Evolutionary conservation across 2,113 vertebrate genomes (phyloP).

Genomic region (Anolis carolinensis): DNA sequence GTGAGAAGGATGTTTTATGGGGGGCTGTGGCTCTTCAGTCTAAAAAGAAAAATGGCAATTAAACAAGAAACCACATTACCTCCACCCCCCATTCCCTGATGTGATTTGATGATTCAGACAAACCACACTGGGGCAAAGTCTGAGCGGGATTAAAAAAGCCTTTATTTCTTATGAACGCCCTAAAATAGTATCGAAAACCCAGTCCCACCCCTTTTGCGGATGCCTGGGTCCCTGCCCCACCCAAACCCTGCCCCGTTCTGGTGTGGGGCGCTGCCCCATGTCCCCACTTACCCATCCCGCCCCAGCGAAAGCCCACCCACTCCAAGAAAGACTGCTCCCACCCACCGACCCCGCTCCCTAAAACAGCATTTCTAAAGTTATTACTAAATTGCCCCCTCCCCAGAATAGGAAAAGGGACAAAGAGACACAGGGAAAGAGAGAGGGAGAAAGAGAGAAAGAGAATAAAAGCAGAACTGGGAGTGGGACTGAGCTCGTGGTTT

Average conservation of each 20-base stretch:
- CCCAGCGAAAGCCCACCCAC: constrained; percentile 32
- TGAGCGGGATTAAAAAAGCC: constrained; percentile 46
- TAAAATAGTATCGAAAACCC: constrained; percentile 45
- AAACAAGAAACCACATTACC: not conserved
- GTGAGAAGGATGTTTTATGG: not conserved
- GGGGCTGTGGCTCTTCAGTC: not conserved
- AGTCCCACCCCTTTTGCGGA: constrained; percentile 27
- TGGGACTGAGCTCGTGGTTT: not conserved
- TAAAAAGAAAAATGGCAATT: not conserved
- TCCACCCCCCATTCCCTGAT: too few species aligned
- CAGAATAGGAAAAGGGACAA: constrained; percentile 29
- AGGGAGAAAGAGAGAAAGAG: not conserved
- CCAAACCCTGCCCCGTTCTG: constrained; percentile 36
- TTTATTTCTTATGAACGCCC: constrained; percentile 45
- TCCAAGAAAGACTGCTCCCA: constrained; percentile 30
- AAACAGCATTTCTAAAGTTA: constrained; percentile 46
- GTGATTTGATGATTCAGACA: not conserved
- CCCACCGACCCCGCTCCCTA: constrained; percentile 31
- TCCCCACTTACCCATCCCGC: constrained; percentile 17
- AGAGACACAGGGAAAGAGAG: constrained; percentile 17
- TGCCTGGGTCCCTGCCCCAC: constrained; percentile 42
- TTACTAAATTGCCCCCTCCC: constrained; percentile 40
- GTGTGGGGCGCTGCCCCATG: constrained; percentile 40
- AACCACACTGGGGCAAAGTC: constrained; percentile 10
- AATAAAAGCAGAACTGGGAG: not conserved